Evolutionary conservation across 2,888 invertebrate species (phyloP).

Genomic region (Drosophila suboccidentalis): DNA sequence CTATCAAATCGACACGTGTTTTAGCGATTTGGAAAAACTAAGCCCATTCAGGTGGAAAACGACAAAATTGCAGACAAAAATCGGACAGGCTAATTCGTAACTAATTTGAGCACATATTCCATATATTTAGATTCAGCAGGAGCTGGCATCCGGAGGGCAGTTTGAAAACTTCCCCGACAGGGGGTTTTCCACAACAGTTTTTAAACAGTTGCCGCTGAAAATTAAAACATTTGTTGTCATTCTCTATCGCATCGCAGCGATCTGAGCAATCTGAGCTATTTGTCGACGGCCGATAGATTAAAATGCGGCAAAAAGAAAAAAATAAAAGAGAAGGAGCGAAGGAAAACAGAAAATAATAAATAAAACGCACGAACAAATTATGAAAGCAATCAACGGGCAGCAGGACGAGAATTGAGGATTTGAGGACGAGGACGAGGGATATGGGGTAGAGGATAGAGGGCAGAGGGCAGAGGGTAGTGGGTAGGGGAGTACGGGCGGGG

Average conservation of each 20-base stretch:
- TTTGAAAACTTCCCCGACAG: background rate
- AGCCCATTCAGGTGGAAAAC: background rate
- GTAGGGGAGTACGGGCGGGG: slow-evolving; percentile 7
- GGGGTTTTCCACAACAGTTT: background rate
- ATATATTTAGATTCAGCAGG: background rate
- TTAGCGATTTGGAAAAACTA: background rate
- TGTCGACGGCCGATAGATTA: slow-evolving; percentile 64
- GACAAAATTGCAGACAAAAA: background rate
- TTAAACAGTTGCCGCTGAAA: slow-evolving; percentile 40
- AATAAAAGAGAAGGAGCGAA: slow-evolving; percentile 1
- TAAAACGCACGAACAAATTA: slow-evolving; percentile 62
- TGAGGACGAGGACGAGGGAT: slow-evolving; percentile 16
- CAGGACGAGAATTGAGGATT: slow-evolving; percentile 12
- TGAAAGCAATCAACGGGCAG: slow-evolving; percentile 52
- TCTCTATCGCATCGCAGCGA: slow-evolving; percentile 58
- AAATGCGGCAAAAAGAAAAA: slow-evolving; percentile 39
- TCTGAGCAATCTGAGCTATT: slow-evolving; percentile 58
- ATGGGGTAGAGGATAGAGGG: slow-evolving; percentile 7
- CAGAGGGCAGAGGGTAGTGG: slow-evolving; percentile 26
- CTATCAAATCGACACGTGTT: background rate
- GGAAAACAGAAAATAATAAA: slow-evolving; percentile 53
- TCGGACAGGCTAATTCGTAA: background rate
- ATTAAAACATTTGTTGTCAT: slow-evolving; percentile 78
- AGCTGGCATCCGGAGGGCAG: background rate
- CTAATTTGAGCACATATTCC: background rate